Percentiles rank a stretch among this genome's conserved stretches.
phyloP scores from a whole-genome alignment of 2,888 invertebrate species.

The Stegophylla sp. region DNA sequence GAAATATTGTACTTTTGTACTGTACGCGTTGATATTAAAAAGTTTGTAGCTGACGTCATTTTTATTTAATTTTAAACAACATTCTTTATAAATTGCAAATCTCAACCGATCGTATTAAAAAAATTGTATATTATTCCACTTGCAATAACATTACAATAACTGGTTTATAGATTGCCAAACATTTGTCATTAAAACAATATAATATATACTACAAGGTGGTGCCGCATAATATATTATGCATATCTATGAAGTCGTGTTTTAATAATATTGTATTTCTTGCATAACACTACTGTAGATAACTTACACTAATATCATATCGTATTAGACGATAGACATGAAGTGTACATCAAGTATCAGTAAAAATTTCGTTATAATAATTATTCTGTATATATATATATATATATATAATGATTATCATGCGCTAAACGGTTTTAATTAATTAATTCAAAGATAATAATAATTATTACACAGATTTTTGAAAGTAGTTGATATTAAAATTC shows the following conservation, averaged over 20 bases:
- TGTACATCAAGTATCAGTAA: too few species aligned
- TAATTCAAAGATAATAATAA: too few species aligned
- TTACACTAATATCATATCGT: too few species aligned
- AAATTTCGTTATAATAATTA: too few species aligned
- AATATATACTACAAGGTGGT: neutral
- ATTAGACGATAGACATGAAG: too few species aligned
- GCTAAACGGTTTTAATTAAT: too few species aligned
- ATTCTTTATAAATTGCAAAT: conserved; percentile 25
- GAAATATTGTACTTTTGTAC: neutral
- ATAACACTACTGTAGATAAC: too few species aligned
- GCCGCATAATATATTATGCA: too few species aligned
- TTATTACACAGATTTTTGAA: too few species aligned
- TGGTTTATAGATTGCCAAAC: conserved; percentile 19
- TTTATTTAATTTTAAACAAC: conserved; percentile 14
- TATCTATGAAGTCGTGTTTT: neutral
- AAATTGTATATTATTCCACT: neutral
- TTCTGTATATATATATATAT: too few species aligned
- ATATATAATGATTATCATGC: too few species aligned
- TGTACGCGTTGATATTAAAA: neutral
- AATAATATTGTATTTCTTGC: neutral
- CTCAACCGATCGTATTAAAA: conserved; percentile 5
- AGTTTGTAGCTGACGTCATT: neutral
- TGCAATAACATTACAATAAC: conserved; percentile 9
- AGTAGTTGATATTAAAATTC: too few species aligned
- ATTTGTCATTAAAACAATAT: neutral